Evolutionary conservation across 2,888 invertebrate genomes (phyloP).

Genomic region (Aricia artaxerxes): DNA sequence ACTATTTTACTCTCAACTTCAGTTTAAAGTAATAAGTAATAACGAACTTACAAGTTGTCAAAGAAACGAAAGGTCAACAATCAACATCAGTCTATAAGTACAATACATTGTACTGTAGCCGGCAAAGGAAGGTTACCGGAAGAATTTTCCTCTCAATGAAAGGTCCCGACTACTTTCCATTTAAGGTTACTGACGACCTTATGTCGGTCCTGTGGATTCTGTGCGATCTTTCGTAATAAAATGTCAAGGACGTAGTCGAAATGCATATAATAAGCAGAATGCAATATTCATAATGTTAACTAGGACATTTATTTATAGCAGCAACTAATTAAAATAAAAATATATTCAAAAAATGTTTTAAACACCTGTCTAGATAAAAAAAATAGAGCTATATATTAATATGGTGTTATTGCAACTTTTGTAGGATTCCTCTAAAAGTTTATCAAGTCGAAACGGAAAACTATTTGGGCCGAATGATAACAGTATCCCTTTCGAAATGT

Average conservation of each 20-base stretch:
- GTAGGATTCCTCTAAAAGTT: not conserved
- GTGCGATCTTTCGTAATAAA: not conserved
- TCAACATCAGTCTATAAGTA: not conserved
- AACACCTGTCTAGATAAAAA: not conserved
- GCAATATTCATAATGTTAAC: not conserved
- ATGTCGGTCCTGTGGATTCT: not conserved
- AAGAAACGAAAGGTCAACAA: not conserved
- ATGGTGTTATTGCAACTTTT: not conserved
- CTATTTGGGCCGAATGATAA: not conserved
- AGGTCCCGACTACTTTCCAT: not conserved
- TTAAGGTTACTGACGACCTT: slow-evolving; percentile 20
- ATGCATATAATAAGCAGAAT: not conserved
- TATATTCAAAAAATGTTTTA: not conserved
- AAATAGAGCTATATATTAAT: no score
- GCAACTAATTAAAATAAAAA: not conserved
- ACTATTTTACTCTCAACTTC: no score
- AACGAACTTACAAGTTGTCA: not conserved
- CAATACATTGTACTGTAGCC: not conserved
- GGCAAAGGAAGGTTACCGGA: slow-evolving; percentile 8
- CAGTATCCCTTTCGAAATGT: not conserved
- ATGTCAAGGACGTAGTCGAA: not conserved
- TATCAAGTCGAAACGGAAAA: not conserved
- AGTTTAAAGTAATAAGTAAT: not conserved
- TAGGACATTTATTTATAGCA: not conserved
- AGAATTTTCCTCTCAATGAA: slow-evolving; percentile 19